phyloP scores from a whole-genome alignment of 2,797 vertebrate species.

The Xiphophorus birchmanni region DNA sequence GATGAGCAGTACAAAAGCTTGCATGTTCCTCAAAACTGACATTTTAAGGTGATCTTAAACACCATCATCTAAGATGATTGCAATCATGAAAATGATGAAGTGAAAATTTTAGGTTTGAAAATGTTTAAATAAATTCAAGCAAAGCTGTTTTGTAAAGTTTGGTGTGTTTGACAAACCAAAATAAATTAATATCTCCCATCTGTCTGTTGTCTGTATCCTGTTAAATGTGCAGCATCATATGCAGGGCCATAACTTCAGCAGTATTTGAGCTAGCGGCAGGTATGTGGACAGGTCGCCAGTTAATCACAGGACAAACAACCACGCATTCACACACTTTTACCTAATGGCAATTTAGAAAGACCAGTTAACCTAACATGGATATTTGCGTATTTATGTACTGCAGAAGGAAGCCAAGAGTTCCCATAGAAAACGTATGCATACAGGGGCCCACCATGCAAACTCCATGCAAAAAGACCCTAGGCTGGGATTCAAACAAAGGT shows the following conservation, averaged over 20 bases:
- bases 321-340: neutral
- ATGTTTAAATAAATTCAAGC: conserved; percentile 8
- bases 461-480: neutral
- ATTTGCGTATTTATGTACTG: neutral
- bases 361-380: neutral
- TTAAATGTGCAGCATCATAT: neutral
- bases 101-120: conserved; percentile 8
- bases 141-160: neutral
- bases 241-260: neutral
- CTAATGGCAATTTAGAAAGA: neutral
- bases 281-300: neutral
- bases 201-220: neutral
- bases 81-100: conserved; percentile 7
- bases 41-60: conserved; percentile 1
- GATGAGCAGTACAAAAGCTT: neutral
- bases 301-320: neutral
- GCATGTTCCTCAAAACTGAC: neutral
- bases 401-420: neutral
- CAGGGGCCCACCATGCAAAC: neutral
- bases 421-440: neutral
- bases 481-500: neutral
- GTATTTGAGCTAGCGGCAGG: neutral
- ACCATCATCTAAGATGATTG: neutral
- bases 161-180: neutral
- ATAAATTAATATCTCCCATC: neutral